phyloP scores from a whole-genome alignment of 37 sponge, comb jelly and placozoan species.

The Cliona cf. orientalis region DNA sequence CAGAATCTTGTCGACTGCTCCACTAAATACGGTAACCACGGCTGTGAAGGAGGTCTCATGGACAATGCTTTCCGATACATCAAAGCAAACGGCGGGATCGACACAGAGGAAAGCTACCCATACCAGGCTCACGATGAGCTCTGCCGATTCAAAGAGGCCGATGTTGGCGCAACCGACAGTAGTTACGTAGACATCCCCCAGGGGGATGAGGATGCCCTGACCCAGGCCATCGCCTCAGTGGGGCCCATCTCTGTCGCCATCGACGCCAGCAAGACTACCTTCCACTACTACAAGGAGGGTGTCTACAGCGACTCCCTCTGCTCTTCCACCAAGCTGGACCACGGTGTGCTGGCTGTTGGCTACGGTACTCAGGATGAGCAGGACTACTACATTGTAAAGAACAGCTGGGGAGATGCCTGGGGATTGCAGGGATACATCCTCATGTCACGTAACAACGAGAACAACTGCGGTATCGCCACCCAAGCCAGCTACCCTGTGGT shows the following conservation, averaged over 20 bases:
- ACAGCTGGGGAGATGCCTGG: constrained; percentile 94
- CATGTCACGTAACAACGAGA: constrained; percentile 67
- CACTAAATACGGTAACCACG: constrained; percentile 82
- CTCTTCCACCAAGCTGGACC: constrained; percentile 85
- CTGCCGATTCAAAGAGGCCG: constrained; percentile 63
- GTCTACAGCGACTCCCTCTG: constrained; percentile 87
- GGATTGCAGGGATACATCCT: constrained; percentile 87
- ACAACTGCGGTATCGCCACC: constrained; percentile 91
- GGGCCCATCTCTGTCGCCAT: constrained; percentile 96
- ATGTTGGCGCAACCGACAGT: constrained; percentile 73
- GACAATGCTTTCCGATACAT: constrained; percentile 91
- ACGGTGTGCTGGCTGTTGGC: constrained; percentile 92
- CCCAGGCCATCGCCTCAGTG: constrained; percentile 68
- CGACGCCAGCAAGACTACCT: constrained; percentile 80
- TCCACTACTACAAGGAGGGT: constrained; percentile 83
- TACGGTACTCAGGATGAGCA: constrained; percentile 72
- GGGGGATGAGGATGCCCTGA: constrained; percentile 73
- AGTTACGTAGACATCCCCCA: constrained; percentile 62
- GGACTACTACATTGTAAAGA: constrained; percentile 92
- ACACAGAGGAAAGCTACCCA: constrained; percentile 93
- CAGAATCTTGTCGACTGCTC: constrained; percentile 98
- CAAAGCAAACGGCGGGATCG: constrained; percentile 75
- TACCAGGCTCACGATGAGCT: constrained; percentile 86
- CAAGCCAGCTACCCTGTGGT: constrained; percentile 86
- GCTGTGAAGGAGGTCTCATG: constrained; percentile 97